Conservation (phyloP, 1,140 invertebrate genomes). For the Drosophila albomicans region DNA sequence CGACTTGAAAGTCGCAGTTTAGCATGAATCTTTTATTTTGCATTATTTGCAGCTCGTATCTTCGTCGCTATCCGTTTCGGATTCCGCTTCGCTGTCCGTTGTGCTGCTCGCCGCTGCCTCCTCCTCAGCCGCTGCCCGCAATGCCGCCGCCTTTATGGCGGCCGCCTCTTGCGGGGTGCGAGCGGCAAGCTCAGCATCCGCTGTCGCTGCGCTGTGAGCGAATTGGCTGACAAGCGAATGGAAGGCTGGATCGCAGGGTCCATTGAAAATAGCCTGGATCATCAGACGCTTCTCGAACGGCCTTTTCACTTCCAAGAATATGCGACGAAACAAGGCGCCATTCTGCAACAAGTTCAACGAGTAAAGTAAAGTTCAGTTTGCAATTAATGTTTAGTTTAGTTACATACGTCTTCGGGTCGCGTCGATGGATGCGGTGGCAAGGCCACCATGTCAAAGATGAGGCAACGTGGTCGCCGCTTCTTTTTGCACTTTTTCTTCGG, state of each 20-base stretch:
- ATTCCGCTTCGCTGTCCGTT: background rate
- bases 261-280: background rate
- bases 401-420: conserved; percentile 2
- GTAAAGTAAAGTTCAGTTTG: background rate
- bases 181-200: background rate
- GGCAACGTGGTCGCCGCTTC: background rate
- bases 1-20: too few relatives aligned
- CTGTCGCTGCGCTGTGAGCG: background rate
- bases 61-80: too few relatives aligned
- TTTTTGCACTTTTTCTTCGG: background rate
- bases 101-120: background rate
- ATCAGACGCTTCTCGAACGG: conserved; percentile 1
- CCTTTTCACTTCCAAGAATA: background rate
- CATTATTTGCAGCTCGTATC: too few relatives aligned
- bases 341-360: background rate
- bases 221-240: background rate
- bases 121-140: background rate
- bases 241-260: background rate
- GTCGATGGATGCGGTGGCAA: background rate
- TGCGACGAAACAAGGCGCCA: conserved; percentile 7
- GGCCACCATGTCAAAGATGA: background rate
- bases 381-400: background rate
- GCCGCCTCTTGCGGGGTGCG: background rate
- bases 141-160: background rate
- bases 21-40: too few relatives aligned